Conservation (phyloP, 2,113 vertebrate species). For the Agelaius tricolor region DNA sequence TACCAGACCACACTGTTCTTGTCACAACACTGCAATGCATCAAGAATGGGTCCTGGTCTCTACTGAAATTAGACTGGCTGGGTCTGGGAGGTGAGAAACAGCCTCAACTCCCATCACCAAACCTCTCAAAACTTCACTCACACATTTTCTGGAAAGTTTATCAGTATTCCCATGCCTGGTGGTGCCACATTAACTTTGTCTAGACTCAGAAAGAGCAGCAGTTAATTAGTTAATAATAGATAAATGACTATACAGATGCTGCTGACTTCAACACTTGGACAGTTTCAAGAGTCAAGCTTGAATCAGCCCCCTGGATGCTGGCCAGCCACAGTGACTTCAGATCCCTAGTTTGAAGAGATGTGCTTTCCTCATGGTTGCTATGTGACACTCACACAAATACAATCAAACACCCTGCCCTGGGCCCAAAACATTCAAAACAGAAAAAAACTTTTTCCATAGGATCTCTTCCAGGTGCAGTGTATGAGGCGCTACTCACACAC, state of each 20-base stretch:
- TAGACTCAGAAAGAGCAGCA: background rate
- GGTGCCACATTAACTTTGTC: background rate
- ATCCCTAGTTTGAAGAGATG: background rate
- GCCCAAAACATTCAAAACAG: background rate
- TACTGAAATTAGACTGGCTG: background rate
- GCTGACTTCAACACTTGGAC: background rate
- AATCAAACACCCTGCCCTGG: background rate
- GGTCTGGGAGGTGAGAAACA: background rate
- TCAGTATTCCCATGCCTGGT: background rate
- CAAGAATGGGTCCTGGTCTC: background rate
- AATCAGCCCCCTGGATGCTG: background rate
- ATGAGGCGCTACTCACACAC: fast-evolving
- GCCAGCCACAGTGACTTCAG: background rate
- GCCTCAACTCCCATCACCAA: background rate
- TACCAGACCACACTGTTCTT: background rate
- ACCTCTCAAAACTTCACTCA: background rate
- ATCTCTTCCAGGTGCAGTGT: background rate
- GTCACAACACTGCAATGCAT: fast-evolving
- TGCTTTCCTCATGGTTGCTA: slow-evolving; percentile 19
- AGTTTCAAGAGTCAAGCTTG: background rate
- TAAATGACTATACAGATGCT: background rate
- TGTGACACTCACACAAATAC: background rate
- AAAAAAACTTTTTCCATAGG: background rate
- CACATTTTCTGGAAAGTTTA: background rate
- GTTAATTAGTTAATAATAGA: background rate